Percentiles rank a stretch among this genome's conserved stretches.
phyloP scores from a whole-genome alignment of 2,888 invertebrate species.

The Drosophila phalerata region DNA sequence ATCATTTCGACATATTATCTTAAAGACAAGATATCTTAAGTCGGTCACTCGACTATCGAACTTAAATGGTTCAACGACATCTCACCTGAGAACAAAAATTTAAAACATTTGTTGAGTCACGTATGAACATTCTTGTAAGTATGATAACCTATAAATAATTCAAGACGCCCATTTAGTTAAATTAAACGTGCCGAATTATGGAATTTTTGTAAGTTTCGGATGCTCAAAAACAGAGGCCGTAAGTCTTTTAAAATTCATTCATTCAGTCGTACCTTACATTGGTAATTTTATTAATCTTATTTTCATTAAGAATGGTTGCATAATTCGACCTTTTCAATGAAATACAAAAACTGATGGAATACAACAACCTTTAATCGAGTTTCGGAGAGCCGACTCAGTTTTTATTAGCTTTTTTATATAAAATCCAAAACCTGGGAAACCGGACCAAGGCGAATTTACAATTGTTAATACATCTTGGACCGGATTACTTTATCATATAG shows the following conservation, averaged over 20 bases:
- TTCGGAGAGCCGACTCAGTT: too few relatives aligned
- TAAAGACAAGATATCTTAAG: neutral
- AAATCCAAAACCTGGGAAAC: too few relatives aligned
- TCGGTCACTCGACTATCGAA: neutral
- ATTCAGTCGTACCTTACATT: neutral
- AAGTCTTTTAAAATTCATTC: neutral
- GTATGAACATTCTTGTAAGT: constrained; percentile 32
- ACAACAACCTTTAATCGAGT: too few relatives aligned
- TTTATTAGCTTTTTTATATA: too few relatives aligned
- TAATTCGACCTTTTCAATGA: too few relatives aligned
- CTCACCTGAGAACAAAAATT: neutral
- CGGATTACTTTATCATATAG: too few relatives aligned
- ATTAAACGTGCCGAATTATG: constrained; percentile 37
- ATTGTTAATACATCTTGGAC: too few relatives aligned
- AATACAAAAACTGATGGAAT: too few relatives aligned
- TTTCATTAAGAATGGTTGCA: neutral
- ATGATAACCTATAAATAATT: constrained; percentile 15
- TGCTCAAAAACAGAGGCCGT: neutral
- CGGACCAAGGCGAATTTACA: too few relatives aligned
- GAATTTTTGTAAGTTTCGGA: constrained; percentile 14
- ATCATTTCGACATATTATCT: neutral
- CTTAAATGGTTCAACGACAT: constrained; percentile 45
- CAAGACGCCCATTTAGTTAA: constrained; percentile 1
- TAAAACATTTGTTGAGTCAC: constrained; percentile 23
- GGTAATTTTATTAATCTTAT: neutral